Conservation (phyloP, 1,140 invertebrate species). For the Polypedilum vanderplanki region DNA sequence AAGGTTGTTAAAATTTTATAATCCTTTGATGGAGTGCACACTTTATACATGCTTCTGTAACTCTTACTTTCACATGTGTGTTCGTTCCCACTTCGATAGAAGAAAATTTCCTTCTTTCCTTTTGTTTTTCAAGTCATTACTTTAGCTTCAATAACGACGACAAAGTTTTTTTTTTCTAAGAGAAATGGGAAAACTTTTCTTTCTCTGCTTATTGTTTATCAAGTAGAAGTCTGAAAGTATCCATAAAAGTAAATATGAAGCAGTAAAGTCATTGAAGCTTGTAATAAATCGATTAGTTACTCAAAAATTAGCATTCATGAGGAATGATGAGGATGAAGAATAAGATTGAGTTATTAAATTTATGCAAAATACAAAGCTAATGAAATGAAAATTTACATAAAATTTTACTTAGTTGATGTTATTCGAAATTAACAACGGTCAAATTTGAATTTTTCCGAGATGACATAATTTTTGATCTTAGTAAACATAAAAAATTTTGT, state of each 20-base stretch:
- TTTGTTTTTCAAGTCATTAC: neutral
- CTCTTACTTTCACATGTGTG: conserved; percentile 5
- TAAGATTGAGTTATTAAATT: neutral
- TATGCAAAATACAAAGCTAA: neutral
- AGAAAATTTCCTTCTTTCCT: neutral
- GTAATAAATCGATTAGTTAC: conserved; percentile 21
- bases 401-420: no score
- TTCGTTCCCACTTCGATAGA: neutral
- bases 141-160: conserved; percentile 3
- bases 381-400: no score
- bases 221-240: conserved; percentile 11
- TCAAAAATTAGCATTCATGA: neutral
- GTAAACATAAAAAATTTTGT: no score
- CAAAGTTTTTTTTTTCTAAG: neutral
- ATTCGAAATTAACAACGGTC: no score
- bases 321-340: neutral
- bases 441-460: no score
- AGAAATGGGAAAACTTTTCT: neutral
- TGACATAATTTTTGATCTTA: no score
- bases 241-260: conserved; percentile 8
- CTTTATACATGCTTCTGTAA: no score
- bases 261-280: conserved; percentile 15
- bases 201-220: neutral
- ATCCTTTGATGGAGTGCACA: conserved; percentile 22
- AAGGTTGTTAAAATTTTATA: conserved; percentile 25